These are phyloP conservation scores for Pentalonia nigronervosa DNA, from an alignment of 1,140 invertebrate species.

Conservation along the genomic window DNA sequence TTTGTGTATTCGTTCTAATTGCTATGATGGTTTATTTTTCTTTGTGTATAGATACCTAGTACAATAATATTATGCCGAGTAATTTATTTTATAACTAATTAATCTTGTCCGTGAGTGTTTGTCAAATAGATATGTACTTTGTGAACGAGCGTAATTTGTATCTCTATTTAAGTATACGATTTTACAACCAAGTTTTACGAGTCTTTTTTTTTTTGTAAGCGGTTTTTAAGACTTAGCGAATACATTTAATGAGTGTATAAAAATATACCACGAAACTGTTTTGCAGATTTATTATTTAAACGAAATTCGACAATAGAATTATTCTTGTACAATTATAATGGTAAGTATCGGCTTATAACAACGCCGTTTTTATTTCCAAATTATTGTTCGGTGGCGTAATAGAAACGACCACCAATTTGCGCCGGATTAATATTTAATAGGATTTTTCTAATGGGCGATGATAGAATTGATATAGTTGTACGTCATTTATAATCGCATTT, in stretches of 20 bases:
- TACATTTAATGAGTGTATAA: neutral
- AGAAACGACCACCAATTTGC: neutral
- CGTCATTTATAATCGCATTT: neutral
- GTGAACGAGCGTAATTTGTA: neutral
- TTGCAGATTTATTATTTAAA: neutral
- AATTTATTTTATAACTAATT: neutral
- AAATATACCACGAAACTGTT: neutral
- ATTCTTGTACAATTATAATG: neutral
- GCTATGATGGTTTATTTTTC: neutral
- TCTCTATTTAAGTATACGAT: neutral
- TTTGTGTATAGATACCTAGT: neutral
- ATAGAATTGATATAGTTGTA: neutral
- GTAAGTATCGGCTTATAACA: neutral
- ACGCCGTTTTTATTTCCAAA: neutral
- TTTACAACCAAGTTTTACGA: neutral
- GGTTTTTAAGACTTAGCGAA: neutral
- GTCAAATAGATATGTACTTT: neutral
- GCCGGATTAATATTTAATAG: neutral
- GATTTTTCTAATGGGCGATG: neutral
- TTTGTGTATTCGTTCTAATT: neutral
- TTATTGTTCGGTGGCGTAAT: neutral
- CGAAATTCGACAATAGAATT: neutral
- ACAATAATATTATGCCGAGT: neutral
- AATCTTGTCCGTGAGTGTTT: neutral
- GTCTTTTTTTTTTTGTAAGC: neutral